Evolutionary conservation across 92 coral and sea anemone genomes (phyloP).

Genomic region (Muricea muricata): DNA sequence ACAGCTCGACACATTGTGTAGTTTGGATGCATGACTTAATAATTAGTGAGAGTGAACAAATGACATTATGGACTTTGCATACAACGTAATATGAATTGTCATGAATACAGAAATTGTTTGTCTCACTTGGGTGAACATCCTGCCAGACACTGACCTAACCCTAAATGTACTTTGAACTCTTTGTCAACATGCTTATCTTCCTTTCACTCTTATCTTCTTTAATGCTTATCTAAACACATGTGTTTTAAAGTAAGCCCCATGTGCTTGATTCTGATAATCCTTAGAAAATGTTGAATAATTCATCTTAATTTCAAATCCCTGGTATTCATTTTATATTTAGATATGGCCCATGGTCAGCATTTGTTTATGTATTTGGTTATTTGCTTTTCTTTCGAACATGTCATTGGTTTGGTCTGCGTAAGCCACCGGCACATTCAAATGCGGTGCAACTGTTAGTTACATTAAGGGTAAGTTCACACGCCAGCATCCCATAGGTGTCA

Average conservation of each 20-base stretch:
- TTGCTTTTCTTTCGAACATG: slow-evolving; percentile 94
- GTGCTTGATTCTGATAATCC: background rate
- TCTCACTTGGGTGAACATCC: too few species aligned
- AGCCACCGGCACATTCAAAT: slow-evolving; percentile 86
- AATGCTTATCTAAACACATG: background rate
- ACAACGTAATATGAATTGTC: too few species aligned
- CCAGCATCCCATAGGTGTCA: too few species aligned
- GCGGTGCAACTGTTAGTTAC: slow-evolving; percentile 92
- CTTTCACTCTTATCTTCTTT: too few species aligned
- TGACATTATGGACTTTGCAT: too few species aligned
- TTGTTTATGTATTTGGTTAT: slow-evolving; percentile 85
- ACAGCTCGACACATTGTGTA: too few species aligned
- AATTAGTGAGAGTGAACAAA: too few species aligned
- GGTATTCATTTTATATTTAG: slow-evolving; percentile 40
- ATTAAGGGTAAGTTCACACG: slow-evolving; percentile 71
- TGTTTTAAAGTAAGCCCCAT: background rate
- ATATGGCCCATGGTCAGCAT: slow-evolving; percentile 92
- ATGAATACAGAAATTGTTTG: too few species aligned
- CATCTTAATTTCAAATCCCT: background rate
- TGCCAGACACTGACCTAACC: too few species aligned
- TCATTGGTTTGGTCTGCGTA: slow-evolving; percentile 71
- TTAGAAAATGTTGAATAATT: background rate
- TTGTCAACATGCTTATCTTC: too few species aligned
- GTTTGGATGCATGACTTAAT: too few species aligned
- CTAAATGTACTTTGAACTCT: too few species aligned